Base-by-base conservation (phyloP, 1,140 invertebrate genomes). In the Drosophila nigromelanica region DNA sequence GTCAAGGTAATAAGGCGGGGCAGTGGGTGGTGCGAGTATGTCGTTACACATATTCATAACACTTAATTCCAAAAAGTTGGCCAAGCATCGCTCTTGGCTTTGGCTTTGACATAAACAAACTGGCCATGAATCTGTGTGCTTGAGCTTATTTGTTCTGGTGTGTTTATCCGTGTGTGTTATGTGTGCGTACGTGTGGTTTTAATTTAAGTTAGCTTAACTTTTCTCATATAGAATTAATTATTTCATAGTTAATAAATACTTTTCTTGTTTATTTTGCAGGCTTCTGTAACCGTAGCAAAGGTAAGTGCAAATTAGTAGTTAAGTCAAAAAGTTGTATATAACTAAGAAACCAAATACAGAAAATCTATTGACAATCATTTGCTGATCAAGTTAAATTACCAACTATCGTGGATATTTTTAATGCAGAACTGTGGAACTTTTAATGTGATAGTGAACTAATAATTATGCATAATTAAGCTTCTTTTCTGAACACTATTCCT, bases 281-380 rank as follows among this genome's bases (percentile, higher is more conserved):
- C 66, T 45, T 59, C 27, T 61, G 71, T 73, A 50, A 71, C 78
- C 48, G 68, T 50, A 76, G 68, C 52, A 76, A 87, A 87, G 76
- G 82, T 87, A 54, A 87, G 83, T 86, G 14, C 3, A 33, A 15
- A 8, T 14, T 4, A 18, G 37, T 45, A 51, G 11, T 30, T 11
- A n/a, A 54, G 14, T 1, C 18, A 18, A 2, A 18, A 18, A 18
- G 18, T 18, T 18, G 1, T 18, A 18, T 18, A 18, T 18, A 21
- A 39, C 8, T 12, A 14, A 12, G 5, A 8, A 40, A 55, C 15
- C 6, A 10, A 43, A 33, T 21, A 24, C 21, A 2, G 21, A 2
- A 24, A 24, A 3, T 24, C 21, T 24, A 24, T 3, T 24, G 21
- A 24, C 21, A 24, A 4, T 24, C 21, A 24, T 33, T 8, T 7